Evolutionary conservation across 1,140 invertebrate species (phyloP).

Genomic region (Drosophila tani): DNA sequence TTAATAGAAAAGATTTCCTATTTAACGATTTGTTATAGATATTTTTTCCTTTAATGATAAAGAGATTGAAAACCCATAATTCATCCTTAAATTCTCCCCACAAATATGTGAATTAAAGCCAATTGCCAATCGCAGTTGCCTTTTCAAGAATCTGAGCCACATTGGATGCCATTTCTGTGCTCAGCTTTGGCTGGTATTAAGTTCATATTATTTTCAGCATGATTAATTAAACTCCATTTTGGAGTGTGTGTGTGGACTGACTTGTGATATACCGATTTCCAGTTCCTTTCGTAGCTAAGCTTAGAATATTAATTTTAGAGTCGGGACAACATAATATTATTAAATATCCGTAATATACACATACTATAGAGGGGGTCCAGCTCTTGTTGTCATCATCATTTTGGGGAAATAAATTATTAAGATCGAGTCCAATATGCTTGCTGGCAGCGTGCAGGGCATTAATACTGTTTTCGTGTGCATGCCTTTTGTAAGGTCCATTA

Average conservation of each 20-base stretch:
- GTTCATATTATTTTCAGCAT: neutral
- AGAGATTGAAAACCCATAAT: neutral
- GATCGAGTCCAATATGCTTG: slow-evolving; percentile 16
- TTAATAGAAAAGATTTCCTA: no score
- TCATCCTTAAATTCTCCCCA: neutral
- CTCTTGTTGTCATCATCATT: slow-evolving; percentile 2
- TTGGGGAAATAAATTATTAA: neutral
- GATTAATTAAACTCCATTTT: slow-evolving; percentile 9
- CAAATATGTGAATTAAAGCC: neutral
- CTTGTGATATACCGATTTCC: neutral
- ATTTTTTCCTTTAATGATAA: neutral
- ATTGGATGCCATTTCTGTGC: neutral
- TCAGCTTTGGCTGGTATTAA: neutral
- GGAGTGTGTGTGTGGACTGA: neutral
- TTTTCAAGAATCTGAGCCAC: neutral
- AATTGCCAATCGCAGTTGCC: slow-evolving; percentile 14
- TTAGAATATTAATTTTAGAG: slow-evolving; percentile 7
- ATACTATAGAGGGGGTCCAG: neutral
- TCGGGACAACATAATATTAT: slow-evolving; percentile 1
- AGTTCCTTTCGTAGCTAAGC: no score
- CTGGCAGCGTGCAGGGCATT: slow-evolving; percentile 6
- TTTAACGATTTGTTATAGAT: no score
- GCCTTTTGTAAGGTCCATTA: slow-evolving; percentile 42
- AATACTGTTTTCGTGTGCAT: slow-evolving; percentile 35
- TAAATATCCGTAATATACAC: neutral